Conservation (phyloP, 2,113 vertebrate species). For the Pterocles orientalis region DNA sequence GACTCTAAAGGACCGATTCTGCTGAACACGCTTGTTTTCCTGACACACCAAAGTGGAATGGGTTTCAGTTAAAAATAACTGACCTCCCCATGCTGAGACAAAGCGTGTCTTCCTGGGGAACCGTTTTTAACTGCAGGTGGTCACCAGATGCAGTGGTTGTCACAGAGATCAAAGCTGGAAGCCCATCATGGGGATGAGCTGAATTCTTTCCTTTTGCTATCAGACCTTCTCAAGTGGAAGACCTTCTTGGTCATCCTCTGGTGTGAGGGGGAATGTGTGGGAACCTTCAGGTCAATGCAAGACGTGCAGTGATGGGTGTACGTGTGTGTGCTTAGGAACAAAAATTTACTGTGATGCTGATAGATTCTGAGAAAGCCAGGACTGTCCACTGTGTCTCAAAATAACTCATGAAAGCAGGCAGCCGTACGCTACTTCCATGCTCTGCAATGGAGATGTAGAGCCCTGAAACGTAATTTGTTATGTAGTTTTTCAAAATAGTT, state of each 20-base stretch:
- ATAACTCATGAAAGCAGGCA: slow-evolving; percentile 52
- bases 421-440: not conserved
- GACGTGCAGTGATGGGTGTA: not conserved
- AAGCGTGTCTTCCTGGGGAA: slow-evolving; percentile 9
- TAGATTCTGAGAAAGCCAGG: slow-evolving; percentile 49
- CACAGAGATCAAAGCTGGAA: slow-evolving; percentile 7
- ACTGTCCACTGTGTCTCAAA: not conserved
- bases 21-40: slow-evolving; percentile 29
- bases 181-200: not conserved
- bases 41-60: not conserved
- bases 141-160: not conserved
- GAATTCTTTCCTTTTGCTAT: slow-evolving; percentile 23
- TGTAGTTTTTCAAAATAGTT: not conserved
- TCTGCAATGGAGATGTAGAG: not conserved
- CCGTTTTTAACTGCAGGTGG: not conserved
- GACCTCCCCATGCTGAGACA: not conserved
- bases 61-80: slow-evolving; percentile 14
- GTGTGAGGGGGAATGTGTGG: not conserved
- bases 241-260: not conserved
- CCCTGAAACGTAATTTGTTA: not conserved
- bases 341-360: not conserved
- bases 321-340: not conserved
- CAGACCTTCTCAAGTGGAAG: not conserved
- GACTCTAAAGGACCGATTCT: not conserved
- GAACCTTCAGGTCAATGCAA: not conserved